Percentiles rank a stretch among this genome's conserved stretches.
phyloP scores from a whole-genome alignment of 2,888 invertebrate genomes.

The Meiosimyza decipiens region DNA sequence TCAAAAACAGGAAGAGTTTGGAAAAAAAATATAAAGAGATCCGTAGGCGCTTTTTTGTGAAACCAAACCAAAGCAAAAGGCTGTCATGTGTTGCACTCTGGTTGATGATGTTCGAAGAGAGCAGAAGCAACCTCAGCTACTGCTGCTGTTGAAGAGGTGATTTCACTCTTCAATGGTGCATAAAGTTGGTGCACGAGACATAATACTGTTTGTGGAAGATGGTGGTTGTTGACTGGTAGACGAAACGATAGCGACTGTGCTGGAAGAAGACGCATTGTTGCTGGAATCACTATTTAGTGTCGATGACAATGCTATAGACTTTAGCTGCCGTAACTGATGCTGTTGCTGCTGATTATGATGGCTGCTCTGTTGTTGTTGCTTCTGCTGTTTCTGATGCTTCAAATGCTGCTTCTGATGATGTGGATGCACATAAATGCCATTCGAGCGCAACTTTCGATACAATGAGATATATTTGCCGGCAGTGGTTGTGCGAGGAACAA shows the following conservation, averaged over 20 bases:
- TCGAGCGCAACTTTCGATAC: conserved; percentile 76
- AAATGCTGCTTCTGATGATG: conserved; percentile 41
- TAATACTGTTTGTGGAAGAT: conserved; percentile 45
- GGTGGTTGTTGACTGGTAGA: background rate
- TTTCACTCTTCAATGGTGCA: conserved; percentile 60
- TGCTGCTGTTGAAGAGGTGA: background rate
- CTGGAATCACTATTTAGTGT: conserved; percentile 34
- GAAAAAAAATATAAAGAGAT: conserved; percentile 4
- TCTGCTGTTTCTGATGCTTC: conserved; percentile 21
- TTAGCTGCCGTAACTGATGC: conserved; percentile 17
- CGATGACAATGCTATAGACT: conserved; percentile 19
- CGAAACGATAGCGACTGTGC: background rate
- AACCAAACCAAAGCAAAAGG: background rate
- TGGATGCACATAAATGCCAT: conserved; percentile 69
- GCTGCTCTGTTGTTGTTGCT: conserved; percentile 27
- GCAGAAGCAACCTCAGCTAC: background rate
- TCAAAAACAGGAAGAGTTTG: conserved; percentile 16
- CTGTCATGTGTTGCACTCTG: background rate
- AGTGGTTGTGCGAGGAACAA: conserved; percentile 82
- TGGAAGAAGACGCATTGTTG: conserved; percentile 31
- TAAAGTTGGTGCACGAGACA: conserved; percentile 52
- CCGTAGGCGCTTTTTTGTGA: background rate
- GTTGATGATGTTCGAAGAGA: background rate
- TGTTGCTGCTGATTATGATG: conserved; percentile 18
- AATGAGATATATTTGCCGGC: conserved; percentile 88